Evolutionary conservation across 2,888 invertebrate genomes (phyloP), one percentile per base, ranked within the genome.

Genomic region (Girardia tigrina): DNA sequence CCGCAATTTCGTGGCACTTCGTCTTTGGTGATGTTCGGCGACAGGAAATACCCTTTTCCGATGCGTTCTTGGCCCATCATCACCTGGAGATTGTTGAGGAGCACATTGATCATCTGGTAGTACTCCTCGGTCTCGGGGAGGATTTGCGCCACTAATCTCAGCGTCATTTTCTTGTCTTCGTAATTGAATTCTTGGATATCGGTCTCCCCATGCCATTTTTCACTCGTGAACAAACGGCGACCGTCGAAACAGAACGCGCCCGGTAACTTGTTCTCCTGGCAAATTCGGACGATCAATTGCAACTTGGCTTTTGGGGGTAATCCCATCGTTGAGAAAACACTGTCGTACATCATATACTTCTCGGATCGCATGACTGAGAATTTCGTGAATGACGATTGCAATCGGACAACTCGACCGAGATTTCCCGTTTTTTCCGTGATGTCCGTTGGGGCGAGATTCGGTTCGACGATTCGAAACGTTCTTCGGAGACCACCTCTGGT

Each of bases 21-120:
- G n/a, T 56, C 56, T 56, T 56, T 56, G n/a, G 56, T 56, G 2
- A 74, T 69, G 23, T 26, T 26, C 1, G 74, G 74, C 4, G 27
- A 28, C 23, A 56, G 23, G 23, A 56, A 56, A 16, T 56, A 74
- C 26, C 74, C 56, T 23, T 69, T 23, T 4, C 74, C 74, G 26
- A 74, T 28, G 2, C 74, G 4, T 4, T 74, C 74, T 42, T 74
- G 74, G 6, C 74, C 74, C 16, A 74, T 23, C 20, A 74, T 26
- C 23, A 74, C 74, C 69, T 74, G 74, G 26, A 74, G n/a, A 23
- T 74, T 74, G 20, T 28, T 74, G 4, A 74, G 28, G 12, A 74
- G 27, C 1, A 74, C 69, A 20, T 74, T 74, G 27, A 74, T 27
- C 56, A 74, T 56, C n/a, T 74, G 74, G 28, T 74, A 74, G 27